Evolutionary conservation across 2,113 vertebrate species (phyloP).

Genomic region (Leucopsar rothschildi): DNA sequence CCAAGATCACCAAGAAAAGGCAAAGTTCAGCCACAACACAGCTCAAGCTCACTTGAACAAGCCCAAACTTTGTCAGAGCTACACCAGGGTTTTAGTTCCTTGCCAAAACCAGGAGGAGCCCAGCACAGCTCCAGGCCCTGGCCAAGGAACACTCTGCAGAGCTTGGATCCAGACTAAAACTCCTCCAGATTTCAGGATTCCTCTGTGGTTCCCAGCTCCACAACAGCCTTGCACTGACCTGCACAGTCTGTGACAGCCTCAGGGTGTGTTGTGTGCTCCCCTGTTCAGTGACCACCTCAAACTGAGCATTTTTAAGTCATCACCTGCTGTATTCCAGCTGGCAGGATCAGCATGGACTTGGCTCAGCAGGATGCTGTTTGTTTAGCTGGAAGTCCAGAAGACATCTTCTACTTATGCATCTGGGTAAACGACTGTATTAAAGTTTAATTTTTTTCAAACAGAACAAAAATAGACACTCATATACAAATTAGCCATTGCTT

Average conservation of each 20-base stretch:
- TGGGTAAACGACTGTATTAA: not conserved
- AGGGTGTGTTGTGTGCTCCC: not conserved
- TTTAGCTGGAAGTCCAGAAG: not conserved
- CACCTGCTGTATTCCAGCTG: not conserved
- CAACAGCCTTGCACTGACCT: not conserved
- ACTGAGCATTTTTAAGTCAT: not conserved
- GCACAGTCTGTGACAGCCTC: accelerated
- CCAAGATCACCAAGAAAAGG: not conserved
- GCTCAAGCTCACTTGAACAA: not conserved
- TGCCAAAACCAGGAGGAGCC: not conserved
- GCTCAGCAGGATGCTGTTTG: not conserved
- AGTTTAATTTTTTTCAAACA: not conserved
- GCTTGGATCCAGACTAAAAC: not conserved
- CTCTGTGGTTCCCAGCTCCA: not conserved
- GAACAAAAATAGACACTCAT: not conserved
- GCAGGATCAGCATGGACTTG: not conserved
- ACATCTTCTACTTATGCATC: not conserved
- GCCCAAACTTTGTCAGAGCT: not conserved
- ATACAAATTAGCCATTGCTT: not conserved
- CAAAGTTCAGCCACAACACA: not conserved
- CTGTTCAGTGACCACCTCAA: not conserved
- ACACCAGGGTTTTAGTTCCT: not conserved
- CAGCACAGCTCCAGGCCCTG: not conserved
- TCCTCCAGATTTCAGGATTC: not conserved
- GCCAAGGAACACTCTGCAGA: not conserved